phyloP scores from a whole-genome alignment of 2,797 vertebrate genomes.

The Lindbergichthys nudifrons region DNA sequence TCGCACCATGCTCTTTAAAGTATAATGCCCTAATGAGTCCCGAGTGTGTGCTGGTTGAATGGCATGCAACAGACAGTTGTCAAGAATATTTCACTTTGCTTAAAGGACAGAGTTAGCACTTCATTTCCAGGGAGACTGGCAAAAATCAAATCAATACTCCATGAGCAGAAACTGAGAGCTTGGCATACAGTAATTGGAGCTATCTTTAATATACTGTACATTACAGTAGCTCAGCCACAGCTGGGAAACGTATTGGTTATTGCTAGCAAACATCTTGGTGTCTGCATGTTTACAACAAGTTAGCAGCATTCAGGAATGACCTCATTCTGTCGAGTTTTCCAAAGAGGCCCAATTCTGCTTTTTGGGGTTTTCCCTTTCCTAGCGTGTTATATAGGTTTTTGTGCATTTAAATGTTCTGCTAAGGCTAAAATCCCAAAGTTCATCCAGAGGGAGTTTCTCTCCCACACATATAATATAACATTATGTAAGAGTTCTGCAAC shows the following conservation, averaged over 20 bases:
- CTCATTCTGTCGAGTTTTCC: slow-evolving; percentile 10
- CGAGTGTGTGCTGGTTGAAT: slow-evolving; percentile 9
- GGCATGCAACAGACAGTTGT: not conserved
- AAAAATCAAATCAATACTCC: slow-evolving; percentile 39
- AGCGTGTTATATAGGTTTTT: too few relatives aligned
- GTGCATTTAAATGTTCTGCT: too few relatives aligned
- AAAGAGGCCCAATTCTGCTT: not conserved
- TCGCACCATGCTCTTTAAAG: slow-evolving; percentile 8
- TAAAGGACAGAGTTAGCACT: slow-evolving; percentile 21
- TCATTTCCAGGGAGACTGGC: slow-evolving; percentile 43
- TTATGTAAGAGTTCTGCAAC: too few relatives aligned
- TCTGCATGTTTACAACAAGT: not conserved
- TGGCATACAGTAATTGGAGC: slow-evolving; percentile 29
- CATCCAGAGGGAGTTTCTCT: too few relatives aligned
- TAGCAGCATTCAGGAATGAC: not conserved
- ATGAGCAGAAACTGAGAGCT: slow-evolving; percentile 9
- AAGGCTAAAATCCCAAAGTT: too few relatives aligned
- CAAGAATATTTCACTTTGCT: not conserved
- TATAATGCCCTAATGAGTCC: slow-evolving; percentile 12
- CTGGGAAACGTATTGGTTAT: not conserved
- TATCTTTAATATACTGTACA: slow-evolving; percentile 16
- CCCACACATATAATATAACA: too few relatives aligned
- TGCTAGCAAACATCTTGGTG: not conserved
- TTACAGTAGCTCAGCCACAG: slow-evolving; percentile 1
- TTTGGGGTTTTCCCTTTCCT: too few relatives aligned